phyloP scores from a whole-genome alignment of 2,797 vertebrate species.

The Danio albolineatus region DNA sequence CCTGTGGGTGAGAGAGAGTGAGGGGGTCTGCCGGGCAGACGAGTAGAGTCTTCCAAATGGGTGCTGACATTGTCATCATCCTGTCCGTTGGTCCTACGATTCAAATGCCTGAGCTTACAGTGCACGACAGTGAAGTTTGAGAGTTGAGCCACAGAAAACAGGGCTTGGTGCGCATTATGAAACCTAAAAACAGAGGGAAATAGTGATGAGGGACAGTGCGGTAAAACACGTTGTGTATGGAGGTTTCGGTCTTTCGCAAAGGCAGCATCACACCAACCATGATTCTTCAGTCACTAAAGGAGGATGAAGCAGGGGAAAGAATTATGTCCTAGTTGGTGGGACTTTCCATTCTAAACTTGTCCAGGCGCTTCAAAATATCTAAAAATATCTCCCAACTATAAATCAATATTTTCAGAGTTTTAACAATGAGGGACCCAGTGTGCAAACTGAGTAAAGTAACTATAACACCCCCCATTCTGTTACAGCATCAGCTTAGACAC shows the following conservation, averaged over 20 bases:
- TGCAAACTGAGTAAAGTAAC: conserved; percentile 44
- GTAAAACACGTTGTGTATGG: not conserved
- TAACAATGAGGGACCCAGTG: conserved; percentile 18
- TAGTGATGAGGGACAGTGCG: conserved; percentile 31
- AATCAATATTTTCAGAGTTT: conserved; percentile 7
- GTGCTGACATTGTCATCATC: conserved; percentile 83
- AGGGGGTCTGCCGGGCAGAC: conserved; percentile 87
- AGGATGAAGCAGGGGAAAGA: not conserved
- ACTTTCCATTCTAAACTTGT: conserved; percentile 37
- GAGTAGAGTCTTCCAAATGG: conserved; percentile 84
- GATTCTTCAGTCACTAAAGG: conserved; percentile 8
- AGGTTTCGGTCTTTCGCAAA: not conserved
- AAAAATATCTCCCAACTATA: conserved; percentile 17
- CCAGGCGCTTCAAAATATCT: conserved; percentile 11
- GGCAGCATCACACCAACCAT: conserved; percentile 6
- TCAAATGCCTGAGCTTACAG: conserved; percentile 79
- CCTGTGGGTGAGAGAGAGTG: conserved; percentile 89
- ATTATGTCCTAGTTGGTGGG: conserved; percentile 25
- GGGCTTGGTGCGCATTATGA: conserved; percentile 84
- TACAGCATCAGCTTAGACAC: conserved; percentile 59
- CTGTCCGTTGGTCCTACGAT: conserved; percentile 78
- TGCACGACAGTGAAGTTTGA: conserved; percentile 75
- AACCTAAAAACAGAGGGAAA: conserved; percentile 72
- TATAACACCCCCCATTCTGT: conserved; percentile 37
- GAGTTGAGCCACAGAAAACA: conserved; percentile 83